A percentile compares a stretch with the other conserved stretches of the same genome.
phyloP scores from a whole-genome alignment of 2,113 vertebrate species.

The Bos javanicus region DNA sequence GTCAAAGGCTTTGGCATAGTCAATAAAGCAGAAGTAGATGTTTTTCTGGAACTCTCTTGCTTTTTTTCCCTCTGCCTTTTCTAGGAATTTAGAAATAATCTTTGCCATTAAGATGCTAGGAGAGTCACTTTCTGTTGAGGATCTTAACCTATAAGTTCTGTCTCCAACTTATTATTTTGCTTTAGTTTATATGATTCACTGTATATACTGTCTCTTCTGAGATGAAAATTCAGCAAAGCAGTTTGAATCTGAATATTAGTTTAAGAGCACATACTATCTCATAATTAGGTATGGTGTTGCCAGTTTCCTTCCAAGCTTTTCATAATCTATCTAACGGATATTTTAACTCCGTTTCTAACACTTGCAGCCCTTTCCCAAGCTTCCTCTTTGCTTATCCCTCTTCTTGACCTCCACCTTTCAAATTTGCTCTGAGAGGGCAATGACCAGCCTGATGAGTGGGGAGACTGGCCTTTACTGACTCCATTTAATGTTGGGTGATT shows the following conservation, averaged over 20 bases:
- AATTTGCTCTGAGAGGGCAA: neutral
- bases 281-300: neutral
- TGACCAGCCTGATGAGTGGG: neutral
- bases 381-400: neutral
- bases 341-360: neutral
- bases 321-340: neutral
- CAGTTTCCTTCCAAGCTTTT: neutral
- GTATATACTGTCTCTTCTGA: neutral
- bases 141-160: neutral
- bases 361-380: neutral
- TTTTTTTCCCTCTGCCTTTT: no score
- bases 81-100: neutral
- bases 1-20: no score
- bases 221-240: neutral
- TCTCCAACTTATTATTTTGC: neutral
- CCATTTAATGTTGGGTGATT: neutral
- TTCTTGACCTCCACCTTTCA: neutral
- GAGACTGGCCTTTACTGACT: neutral
- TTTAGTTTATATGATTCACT: neutral
- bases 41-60: no score
- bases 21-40: no score
- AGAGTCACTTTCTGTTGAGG: neutral
- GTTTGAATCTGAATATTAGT: neutral
- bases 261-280: neutral
- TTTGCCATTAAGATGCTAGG: neutral